Conservation (phyloP, 2,113 vertebrate genomes). For the Amazona guildingii region DNA sequence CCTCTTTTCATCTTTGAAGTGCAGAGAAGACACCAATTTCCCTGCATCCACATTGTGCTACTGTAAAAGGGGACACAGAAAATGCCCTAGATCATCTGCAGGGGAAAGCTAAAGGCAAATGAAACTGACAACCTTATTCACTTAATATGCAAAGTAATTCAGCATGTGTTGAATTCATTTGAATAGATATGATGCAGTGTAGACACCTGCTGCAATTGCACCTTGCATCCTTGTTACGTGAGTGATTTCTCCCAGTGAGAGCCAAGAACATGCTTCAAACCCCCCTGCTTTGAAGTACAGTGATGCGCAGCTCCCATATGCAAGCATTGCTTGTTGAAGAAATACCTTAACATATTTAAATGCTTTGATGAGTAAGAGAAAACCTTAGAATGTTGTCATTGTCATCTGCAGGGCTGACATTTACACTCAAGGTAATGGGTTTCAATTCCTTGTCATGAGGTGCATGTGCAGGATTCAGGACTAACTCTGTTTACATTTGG, state of each 20-base stretch:
- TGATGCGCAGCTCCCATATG: constrained; percentile 13
- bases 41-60: background rate
- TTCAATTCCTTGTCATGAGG: background rate
- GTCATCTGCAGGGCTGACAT: constrained; percentile 4
- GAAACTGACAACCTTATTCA: constrained; percentile 26
- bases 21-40: background rate
- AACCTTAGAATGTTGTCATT: background rate
- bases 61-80: background rate
- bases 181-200: constrained; percentile 51
- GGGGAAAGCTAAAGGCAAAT: constrained; percentile 13
- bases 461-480: background rate
- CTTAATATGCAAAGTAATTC: constrained; percentile 53
- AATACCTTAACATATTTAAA: constrained; percentile 54
- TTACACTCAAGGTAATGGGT: background rate
- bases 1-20: background rate
- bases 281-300: constrained; percentile 54
- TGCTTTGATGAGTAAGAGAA: constrained; percentile 22
- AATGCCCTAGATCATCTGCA: background rate
- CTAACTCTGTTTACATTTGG: background rate
- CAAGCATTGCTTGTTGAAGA: constrained; percentile 31
- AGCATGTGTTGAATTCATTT: constrained; percentile 51
- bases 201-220: constrained; percentile 41
- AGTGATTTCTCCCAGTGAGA: constrained; percentile 62
- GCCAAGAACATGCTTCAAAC: constrained; percentile 53
- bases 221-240: constrained; percentile 50